These are phyloP conservation scores for Petrosia ficiformis DNA, from an alignment of 37 sponge, comb jelly and placozoan genomes.

Conservation along the genomic window DNA sequence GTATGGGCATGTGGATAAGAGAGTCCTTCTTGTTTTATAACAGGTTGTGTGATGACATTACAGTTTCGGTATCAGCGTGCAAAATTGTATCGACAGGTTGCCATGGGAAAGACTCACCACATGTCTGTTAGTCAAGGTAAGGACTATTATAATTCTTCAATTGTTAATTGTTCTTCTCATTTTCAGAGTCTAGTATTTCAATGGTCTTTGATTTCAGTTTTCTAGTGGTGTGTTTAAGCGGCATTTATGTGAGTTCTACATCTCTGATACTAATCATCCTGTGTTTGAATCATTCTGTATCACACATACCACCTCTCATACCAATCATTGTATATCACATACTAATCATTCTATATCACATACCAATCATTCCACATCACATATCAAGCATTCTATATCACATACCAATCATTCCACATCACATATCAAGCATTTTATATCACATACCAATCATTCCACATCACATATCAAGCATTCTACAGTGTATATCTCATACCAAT, in stretches of 20 bases:
- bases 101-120: conserved; percentile 65
- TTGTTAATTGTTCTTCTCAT: not conserved
- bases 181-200: not conserved
- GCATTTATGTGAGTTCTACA: conserved; percentile 2
- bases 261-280: conserved; percentile 1
- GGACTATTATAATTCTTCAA: not conserved
- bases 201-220: not conserved
- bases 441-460: too few species aligned
- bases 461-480: too few species aligned
- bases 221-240: conserved; percentile 1
- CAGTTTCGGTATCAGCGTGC: conserved; percentile 62
- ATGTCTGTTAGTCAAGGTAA: conserved; percentile 49
- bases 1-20: not conserved
- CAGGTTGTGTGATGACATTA: conserved; percentile 60
- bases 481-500: too few species aligned
- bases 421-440: too few species aligned
- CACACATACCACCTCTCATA: too few species aligned
- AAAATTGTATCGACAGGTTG: conserved; percentile 56
- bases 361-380: too few species aligned
- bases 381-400: too few species aligned
- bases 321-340: too few species aligned
- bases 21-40: not conserved
- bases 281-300: not conserved
- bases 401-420: too few species aligned
- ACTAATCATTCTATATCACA: too few species aligned